Evolutionary conservation across 1,140 invertebrate genomes (phyloP).

Genomic region (Anagrus nilaparvatae): DNA sequence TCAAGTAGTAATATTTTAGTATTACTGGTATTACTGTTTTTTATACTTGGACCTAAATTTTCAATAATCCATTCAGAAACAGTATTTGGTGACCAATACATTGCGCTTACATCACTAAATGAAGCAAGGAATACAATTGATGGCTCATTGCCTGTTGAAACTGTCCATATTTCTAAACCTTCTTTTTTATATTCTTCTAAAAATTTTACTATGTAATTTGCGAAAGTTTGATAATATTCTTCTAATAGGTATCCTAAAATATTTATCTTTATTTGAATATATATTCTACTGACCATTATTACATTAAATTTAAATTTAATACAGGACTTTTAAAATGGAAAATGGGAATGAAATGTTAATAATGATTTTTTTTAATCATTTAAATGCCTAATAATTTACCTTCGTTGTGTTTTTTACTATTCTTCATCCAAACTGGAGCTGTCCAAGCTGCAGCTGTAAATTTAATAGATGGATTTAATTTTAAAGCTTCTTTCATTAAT

Average conservation of each 20-base stretch:
- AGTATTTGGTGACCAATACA: conserved; percentile 5
- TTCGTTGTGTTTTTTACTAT: conserved; percentile 53
- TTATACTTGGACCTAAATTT: conserved; percentile 58
- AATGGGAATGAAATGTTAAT: no score
- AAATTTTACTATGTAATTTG: conserved; percentile 69
- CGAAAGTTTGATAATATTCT: conserved; percentile 68
- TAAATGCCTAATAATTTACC: no score
- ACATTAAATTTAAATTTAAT: no score
- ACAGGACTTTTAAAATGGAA: no score
- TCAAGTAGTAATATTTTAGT: conserved; percentile 59
- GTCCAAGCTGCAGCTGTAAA: conserved; percentile 72
- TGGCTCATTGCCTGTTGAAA: conserved; percentile 60
- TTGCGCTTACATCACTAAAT: conserved; percentile 50
- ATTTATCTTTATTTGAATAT: no score
- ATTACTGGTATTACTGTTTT: conserved; percentile 45
- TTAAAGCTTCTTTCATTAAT: conserved; percentile 24
- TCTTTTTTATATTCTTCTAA: conserved; percentile 43
- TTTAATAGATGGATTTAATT: conserved; percentile 25
- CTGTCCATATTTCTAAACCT: conserved; percentile 49
- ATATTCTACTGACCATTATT: no score
- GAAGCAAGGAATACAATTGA: conserved; percentile 49
- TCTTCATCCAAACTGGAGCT: conserved; percentile 90
- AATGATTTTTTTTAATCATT: no score
- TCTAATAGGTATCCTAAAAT: conserved; percentile 46
- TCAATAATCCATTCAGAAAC: conserved; percentile 52